Conservation (phyloP, 2,113 vertebrate species). For the Catharus fuscescens region DNA sequence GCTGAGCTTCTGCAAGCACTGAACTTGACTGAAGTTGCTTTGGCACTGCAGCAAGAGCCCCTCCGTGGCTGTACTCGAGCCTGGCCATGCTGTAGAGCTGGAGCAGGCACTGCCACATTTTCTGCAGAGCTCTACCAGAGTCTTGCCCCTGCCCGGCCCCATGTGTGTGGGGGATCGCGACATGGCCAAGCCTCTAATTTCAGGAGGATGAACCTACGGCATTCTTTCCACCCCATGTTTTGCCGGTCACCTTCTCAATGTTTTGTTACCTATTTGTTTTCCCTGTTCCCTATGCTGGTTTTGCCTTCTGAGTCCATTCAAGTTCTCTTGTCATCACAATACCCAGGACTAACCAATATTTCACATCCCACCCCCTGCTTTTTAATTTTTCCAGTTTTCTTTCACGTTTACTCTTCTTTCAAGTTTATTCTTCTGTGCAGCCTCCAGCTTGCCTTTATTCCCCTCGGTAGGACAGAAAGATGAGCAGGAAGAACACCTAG, state of each 20-base stretch:
- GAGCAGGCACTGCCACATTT: neutral
- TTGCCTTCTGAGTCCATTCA: neutral
- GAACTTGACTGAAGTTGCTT: neutral
- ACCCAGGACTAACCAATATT: neutral
- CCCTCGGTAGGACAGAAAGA: neutral
- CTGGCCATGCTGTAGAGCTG: neutral
- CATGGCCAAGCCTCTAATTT: neutral
- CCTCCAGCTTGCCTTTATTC: neutral
- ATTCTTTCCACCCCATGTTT: neutral
- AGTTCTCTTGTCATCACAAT: neutral
- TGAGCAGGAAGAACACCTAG: neutral
- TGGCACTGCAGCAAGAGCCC: neutral
- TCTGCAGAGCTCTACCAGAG: neutral
- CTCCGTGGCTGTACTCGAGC: neutral
- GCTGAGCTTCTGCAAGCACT: neutral
- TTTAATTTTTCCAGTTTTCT: neutral
- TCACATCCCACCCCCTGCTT: neutral
- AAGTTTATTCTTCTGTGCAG: neutral
- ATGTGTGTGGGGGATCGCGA: accelerated
- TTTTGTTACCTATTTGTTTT: neutral
- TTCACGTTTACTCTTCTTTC: neutral
- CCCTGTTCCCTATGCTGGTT: neutral
- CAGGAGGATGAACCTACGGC: neutral
- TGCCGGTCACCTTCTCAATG: neutral
- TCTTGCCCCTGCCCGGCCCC: neutral